Conservation (phyloP, 2,113 vertebrate genomes). For the Ascaphus truei region DNA sequence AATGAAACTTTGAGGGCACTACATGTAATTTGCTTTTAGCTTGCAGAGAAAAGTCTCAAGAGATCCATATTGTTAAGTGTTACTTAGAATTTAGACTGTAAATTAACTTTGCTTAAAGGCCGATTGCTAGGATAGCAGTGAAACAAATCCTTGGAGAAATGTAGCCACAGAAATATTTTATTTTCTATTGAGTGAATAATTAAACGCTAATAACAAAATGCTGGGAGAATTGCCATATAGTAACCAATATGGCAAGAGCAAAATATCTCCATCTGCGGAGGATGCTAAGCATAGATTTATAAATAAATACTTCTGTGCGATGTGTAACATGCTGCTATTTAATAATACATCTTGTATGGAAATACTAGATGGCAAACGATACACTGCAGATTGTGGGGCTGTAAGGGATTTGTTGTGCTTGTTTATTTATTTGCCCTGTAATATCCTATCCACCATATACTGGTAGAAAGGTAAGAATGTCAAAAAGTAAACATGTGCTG, state of each 20-base stretch:
- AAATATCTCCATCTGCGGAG: not conserved
- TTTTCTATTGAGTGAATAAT: not conserved
- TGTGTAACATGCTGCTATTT: too few relatives aligned
- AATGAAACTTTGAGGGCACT: not conserved
- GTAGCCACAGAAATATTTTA: conserved; percentile 25
- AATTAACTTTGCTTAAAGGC: conserved; percentile 23
- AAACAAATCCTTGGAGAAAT: conserved; percentile 10
- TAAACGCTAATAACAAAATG: conserved; percentile 25
- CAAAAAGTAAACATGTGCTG: too few relatives aligned
- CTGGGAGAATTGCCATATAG: conserved; percentile 10
- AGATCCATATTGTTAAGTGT: conserved; percentile 2
- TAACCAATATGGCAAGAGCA: conserved; percentile 4
- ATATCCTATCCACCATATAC: too few relatives aligned
- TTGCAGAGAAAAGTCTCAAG: not conserved
- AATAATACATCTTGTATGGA: too few relatives aligned
- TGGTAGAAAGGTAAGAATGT: too few relatives aligned
- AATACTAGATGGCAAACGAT: too few relatives aligned
- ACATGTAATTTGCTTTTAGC: not conserved
- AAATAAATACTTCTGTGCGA: not conserved
- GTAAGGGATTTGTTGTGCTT: too few relatives aligned
- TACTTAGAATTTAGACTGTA: conserved; percentile 30
- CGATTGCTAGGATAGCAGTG: conserved; percentile 10
- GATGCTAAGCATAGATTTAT: not conserved
- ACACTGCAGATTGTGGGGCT: too few relatives aligned
- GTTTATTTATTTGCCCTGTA: too few relatives aligned